Base-by-base conservation (phyloP, 1,140 invertebrate species). In the Drosophila parabipectinata region DNA sequence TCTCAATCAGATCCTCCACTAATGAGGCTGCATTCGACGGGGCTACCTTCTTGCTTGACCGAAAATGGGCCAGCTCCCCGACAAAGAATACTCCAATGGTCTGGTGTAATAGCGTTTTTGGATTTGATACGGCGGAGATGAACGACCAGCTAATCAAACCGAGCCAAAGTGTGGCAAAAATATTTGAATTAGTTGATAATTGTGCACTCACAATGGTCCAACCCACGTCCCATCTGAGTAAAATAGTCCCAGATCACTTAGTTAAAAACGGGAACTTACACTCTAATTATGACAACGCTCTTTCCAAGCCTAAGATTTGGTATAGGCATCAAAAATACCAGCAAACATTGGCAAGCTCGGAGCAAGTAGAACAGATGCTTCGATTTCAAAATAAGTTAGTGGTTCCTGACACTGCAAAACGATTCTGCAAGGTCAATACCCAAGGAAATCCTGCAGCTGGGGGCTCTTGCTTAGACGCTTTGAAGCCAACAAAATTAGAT, bases 111-210 rank as follows among this genome's bases (percentile, higher is more conserved):
- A 12, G 24, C 9, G 4, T n/a, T 0, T 28, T 21, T 0, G 8
- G 15, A 5, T 45, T 53, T 18, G 21, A 56, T 0, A 10, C 59
- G 32, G 62, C 63, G 7, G 72, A 73, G 9, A 2, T 77, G 2
- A 84, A 84, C 15, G 14, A 69, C 1, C 1, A 7, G 1, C 12
- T 12, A 7, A 34, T 24, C 2, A 4, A 37, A 8, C 15, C 45
- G 8, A 32, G 50, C 0, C 7, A 28, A 0, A 39, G 41, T 21
- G 18, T 56, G 9, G 6, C 4, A 18, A 18, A 26, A 2, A 39
- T 76, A 0, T 14, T 83, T 0, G 7, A 67, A 15, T 18, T 61
- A 8, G 64, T 79, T 6, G 9, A 12, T 10, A 15, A 1, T 3
- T 7, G 12, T 24, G 4, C 7, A 3, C 6, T 3, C 7, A 4